Conservation (phyloP, 2,888 invertebrate species). For the Sarcophaga rosellei region DNA sequence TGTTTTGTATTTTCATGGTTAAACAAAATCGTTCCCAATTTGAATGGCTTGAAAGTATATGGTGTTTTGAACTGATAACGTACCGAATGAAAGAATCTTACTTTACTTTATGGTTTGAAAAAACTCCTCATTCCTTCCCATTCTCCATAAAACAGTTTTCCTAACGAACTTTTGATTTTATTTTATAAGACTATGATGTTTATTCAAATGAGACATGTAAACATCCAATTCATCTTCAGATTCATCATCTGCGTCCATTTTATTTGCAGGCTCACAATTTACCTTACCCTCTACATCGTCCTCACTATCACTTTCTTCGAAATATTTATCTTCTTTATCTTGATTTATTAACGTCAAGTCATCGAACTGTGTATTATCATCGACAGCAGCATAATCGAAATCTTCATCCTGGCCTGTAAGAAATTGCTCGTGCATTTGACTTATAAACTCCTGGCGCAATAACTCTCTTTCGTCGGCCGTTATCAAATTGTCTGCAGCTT, state of each 20-base stretch:
- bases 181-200: slow-evolving; percentile 75
- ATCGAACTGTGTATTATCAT: slow-evolving; percentile 91
- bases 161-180: background rate
- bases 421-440: slow-evolving; percentile 92
- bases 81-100: no score
- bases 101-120: no score
- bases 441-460: slow-evolving; percentile 90
- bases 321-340: slow-evolving; percentile 95
- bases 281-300: slow-evolving; percentile 82
- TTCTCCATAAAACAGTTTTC: background rate
- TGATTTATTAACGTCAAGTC: slow-evolving; percentile 86
- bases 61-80: no score
- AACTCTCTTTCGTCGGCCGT: slow-evolving; percentile 85
- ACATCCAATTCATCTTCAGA: slow-evolving; percentile 87
- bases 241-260: slow-evolving; percentile 68
- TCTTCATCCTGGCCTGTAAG: slow-evolving; percentile 90
- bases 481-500: slow-evolving; percentile 78
- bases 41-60: no score
- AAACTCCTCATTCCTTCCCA: no score
- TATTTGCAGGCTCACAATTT: slow-evolving; percentile 67
- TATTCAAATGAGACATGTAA: slow-evolving; percentile 85
- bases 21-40: no score
- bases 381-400: slow-evolving; percentile 92
- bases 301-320: slow-evolving; percentile 89
- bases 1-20: no score